Evolutionary conservation across 2,113 vertebrate species (phyloP), one percentile per base, ranked within the genome.

Genomic region (Spheniscus mendiculus): DNA sequence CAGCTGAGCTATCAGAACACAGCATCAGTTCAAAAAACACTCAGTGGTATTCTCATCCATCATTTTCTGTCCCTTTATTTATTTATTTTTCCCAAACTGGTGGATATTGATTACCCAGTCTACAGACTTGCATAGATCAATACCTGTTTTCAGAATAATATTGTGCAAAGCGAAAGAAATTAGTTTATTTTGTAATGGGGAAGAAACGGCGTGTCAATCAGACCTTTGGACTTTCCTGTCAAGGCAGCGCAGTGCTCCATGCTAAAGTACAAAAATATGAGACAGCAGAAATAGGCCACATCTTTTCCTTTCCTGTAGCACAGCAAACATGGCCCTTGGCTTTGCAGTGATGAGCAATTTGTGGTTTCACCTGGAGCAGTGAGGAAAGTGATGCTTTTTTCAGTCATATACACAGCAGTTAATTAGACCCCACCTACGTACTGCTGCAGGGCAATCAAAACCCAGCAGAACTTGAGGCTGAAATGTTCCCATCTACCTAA

Each of bases 71-170:
- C 62, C 49, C 6, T 70, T 92, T 95, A 98, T 98, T 97, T 92
- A 59, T 89, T 70, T 95, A 80, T 97, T 95, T 90, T 34, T 70
- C 38, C 81, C 92, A 95, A 97, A 98, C 98, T 96, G 93, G 84
- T 96, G 79, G 61, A 62, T 98, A 98, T 98, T 63, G 96, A 98
- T 98, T 89, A 80, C 55, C 90, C 93, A 94, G 96, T 92, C 96
- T 89, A 97, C 90, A 93, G 94, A 95, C 98, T 83, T 90, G 65
- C 94, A 81, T 70, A 94, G 97, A 98, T 98, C 96, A 89, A 98
- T 98, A 98, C 61, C 53, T 52, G 91, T 93, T 98, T 98, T 95
- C 93, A 90, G 89, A 97, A 96, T 96, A 97, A 96, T 94, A 96
- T 92, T 72, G 85, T 95, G 79, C 55, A 81, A 95, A 94, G 94